These are phyloP conservation scores for Solea senegalensis DNA, from an alignment of 2,113 vertebrate genomes.

Conservation along the genomic window DNA sequence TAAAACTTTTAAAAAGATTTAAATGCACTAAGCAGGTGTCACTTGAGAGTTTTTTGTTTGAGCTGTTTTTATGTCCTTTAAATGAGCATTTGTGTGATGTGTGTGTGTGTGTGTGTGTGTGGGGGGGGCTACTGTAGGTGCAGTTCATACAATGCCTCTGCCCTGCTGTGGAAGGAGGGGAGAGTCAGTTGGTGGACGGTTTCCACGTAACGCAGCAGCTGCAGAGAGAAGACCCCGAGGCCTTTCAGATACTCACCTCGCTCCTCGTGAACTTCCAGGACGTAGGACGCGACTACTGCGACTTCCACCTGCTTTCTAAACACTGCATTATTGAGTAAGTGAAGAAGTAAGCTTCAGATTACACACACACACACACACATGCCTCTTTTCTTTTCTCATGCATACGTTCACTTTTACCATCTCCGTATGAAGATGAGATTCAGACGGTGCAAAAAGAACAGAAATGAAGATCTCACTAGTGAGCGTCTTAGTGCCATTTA, in stretches of 20 bases:
- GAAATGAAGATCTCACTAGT: neutral
- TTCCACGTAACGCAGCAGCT: slow-evolving; percentile 86
- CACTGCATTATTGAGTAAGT: slow-evolving; percentile 92
- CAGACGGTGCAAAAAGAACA: neutral
- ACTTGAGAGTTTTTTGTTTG: neutral
- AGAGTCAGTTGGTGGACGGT: slow-evolving; percentile 91
- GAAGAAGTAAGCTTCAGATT: neutral
- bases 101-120: slow-evolving; percentile 2
- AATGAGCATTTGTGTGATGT: slow-evolving; percentile 8
- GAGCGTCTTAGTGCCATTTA: slow-evolving; percentile 9
- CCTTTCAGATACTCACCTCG: slow-evolving; percentile 85
- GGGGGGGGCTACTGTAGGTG: slow-evolving; percentile 77
- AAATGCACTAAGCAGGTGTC: slow-evolving; percentile 3
- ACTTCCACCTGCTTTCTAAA: slow-evolving; percentile 92
- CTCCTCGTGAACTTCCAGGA: slow-evolving; percentile 89
- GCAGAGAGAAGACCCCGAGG: slow-evolving; percentile 84
- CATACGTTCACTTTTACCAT: neutral
- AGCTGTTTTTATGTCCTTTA: neutral
- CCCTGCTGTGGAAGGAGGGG: slow-evolving; percentile 87
- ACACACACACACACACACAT: neutral
- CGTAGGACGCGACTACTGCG: slow-evolving; percentile 90
- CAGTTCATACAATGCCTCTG: slow-evolving; percentile 94
- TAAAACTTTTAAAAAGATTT: slow-evolving; percentile 11
- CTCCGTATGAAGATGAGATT: neutral
- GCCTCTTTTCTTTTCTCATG: neutral